Percentiles rank a stretch among this genome's conserved stretches.
Evolutionary conservation across 1,140 invertebrate genomes (phyloP).

Genomic region (Conus ventricosus): DNA sequence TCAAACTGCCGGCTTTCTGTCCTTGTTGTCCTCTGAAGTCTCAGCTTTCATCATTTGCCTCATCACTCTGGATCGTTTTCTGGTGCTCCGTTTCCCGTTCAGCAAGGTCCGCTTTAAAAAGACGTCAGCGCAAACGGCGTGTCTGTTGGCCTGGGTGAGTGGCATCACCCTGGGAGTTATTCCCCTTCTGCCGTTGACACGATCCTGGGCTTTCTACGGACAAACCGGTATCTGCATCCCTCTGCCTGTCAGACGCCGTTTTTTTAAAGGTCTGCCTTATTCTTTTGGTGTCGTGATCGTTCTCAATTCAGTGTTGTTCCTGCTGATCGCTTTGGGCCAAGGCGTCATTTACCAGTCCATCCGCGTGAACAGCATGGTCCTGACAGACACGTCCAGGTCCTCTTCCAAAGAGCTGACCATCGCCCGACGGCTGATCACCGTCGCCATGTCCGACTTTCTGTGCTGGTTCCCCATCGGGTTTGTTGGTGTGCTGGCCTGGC

Average conservation of each 20-base stretch:
- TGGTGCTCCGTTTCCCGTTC: too few relatives aligned
- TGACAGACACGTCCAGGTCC: background rate
- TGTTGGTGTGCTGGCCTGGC: too few relatives aligned
- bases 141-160: background rate
- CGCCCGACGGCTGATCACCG: too few relatives aligned
- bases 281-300: too few relatives aligned
- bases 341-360: slow-evolving; percentile 36
- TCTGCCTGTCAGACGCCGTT: slow-evolving; percentile 8
- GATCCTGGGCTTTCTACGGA: slow-evolving; percentile 49
- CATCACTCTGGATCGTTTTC: too few relatives aligned
- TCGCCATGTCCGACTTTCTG: too few relatives aligned
- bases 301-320: slow-evolving; percentile 49
- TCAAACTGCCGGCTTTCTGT: too few relatives aligned
- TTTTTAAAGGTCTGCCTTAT: background rate
- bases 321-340: slow-evolving; percentile 52
- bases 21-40: too few relatives aligned
- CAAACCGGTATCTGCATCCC: slow-evolving; percentile 51
- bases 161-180: background rate
- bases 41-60: too few relatives aligned
- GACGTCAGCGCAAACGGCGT: background rate
- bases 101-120: too few relatives aligned
- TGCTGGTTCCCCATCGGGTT: too few relatives aligned
- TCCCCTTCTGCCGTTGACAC: background rate
- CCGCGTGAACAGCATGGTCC: background rate
- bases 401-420: too few relatives aligned